phyloP scores from a whole-genome alignment of 2,888 invertebrate species.

The Drosophila mimetica region DNA sequence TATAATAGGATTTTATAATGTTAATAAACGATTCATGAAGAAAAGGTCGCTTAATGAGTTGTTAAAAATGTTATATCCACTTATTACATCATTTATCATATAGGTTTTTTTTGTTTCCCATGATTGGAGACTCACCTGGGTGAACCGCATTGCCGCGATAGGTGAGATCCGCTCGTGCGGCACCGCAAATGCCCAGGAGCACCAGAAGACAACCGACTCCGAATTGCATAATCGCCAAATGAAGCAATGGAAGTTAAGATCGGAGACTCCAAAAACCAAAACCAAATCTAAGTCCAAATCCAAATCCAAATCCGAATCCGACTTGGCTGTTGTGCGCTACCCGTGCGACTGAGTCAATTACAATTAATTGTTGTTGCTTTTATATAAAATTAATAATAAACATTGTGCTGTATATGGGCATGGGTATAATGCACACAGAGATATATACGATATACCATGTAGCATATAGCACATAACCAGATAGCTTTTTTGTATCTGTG shows the following conservation, averaged over 20 bases:
- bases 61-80: no score
- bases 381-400: conserved; percentile 81
- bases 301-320: conserved; percentile 22
- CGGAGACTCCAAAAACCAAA: not conserved
- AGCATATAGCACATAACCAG: conserved; percentile 2
- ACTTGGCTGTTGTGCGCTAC: conserved; percentile 59
- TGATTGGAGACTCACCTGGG: conserved; percentile 60
- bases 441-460: no score
- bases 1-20: no score
- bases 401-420: conserved; percentile 26
- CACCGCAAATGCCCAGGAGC: conserved; percentile 44
- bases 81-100: no score
- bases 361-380: conserved; percentile 83
- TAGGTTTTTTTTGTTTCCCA: no score
- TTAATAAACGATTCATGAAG: no score
- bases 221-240: conserved; percentile 9
- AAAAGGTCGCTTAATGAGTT: no score
- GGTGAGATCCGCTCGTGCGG: conserved; percentile 63
- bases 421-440: not conserved
- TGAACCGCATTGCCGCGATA: conserved; percentile 80
- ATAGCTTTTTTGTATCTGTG: conserved; percentile 30
- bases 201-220: conserved; percentile 26
- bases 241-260: not conserved
- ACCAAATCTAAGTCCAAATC: no score
- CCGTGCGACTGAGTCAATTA: conserved; percentile 79